Percentiles rank a stretch among this genome's conserved stretches.
phyloP scores from a whole-genome alignment of 2,888 invertebrate genomes.

The Macrosiphum euphorbiae region DNA sequence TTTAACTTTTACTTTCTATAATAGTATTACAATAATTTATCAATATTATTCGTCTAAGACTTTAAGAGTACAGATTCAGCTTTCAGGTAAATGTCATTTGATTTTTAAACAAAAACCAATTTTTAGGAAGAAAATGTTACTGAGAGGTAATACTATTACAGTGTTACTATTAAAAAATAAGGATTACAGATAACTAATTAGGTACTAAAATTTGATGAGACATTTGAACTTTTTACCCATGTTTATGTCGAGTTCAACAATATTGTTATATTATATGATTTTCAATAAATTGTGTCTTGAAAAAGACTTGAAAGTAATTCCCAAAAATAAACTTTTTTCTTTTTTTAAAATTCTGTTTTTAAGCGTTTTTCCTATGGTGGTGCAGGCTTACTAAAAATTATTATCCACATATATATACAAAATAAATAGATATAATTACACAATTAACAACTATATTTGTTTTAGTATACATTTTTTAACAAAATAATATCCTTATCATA shows the following conservation, averaged over 20 bases:
- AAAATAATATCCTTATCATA: neutral
- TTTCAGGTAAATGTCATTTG: neutral
- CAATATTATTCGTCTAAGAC: neutral
- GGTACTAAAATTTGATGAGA: neutral
- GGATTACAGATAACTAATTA: neutral
- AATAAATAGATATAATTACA: neutral
- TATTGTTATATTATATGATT: neutral
- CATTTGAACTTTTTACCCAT: neutral
- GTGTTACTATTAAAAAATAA: neutral
- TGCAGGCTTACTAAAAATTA: neutral
- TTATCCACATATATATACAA: neutral
- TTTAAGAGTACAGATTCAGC: neutral
- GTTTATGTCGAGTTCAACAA: neutral
- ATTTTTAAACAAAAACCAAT: neutral
- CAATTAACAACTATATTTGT: neutral
- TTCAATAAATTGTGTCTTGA: neutral
- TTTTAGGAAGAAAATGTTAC: neutral
- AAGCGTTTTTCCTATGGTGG: neutral
- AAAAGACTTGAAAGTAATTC: neutral
- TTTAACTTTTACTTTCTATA: neutral
- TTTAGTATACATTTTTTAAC: neutral
- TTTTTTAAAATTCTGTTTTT: neutral
- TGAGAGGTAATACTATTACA: too few species aligned
- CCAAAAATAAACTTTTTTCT: neutral
- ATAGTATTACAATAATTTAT: neutral